Percentiles rank a stretch among this genome's conserved stretches.
Conservation (phyloP, 2,797 vertebrate species). For the Sebastes matsubarae region DNA sequence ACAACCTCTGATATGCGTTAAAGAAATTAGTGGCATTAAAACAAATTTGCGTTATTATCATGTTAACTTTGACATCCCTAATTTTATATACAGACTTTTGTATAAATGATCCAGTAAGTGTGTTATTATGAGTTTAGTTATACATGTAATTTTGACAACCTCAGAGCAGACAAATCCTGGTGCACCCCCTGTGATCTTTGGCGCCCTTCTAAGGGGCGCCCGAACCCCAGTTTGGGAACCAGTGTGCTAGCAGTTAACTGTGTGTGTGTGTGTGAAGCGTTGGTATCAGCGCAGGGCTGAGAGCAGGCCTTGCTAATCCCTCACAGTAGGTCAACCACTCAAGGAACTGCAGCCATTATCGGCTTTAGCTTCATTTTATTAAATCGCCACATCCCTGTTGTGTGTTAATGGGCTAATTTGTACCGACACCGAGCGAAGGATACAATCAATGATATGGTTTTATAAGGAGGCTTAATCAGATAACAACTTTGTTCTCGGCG, state of each 20-base stretch:
- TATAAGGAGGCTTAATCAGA: slow-evolving; percentile 85
- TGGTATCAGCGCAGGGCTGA: slow-evolving; percentile 2
- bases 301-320: slow-evolving; percentile 61
- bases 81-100: too few species aligned
- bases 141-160: too few species aligned
- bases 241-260: neutral
- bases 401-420: slow-evolving; percentile 92
- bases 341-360: slow-evolving; percentile 74
- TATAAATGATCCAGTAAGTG: too few species aligned
- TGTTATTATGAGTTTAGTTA: too few species aligned
- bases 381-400: slow-evolving; percentile 83
- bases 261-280: neutral
- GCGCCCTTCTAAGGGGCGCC: too few species aligned
- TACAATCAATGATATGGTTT: slow-evolving; percentile 82
- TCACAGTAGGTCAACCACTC: slow-evolving; percentile 77
- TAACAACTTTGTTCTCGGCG: slow-evolving; percentile 87
- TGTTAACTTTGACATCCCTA: too few species aligned
- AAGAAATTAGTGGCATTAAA: too few species aligned
- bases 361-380: slow-evolving; percentile 74
- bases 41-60: too few species aligned
- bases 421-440: slow-evolving; percentile 87
- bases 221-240: neutral
- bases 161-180: too few species aligned
- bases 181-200: too few species aligned
- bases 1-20: too few species aligned